Base-by-base conservation (phyloP, 2,113 vertebrate species). In the Mormyrus lacerda region DNA sequence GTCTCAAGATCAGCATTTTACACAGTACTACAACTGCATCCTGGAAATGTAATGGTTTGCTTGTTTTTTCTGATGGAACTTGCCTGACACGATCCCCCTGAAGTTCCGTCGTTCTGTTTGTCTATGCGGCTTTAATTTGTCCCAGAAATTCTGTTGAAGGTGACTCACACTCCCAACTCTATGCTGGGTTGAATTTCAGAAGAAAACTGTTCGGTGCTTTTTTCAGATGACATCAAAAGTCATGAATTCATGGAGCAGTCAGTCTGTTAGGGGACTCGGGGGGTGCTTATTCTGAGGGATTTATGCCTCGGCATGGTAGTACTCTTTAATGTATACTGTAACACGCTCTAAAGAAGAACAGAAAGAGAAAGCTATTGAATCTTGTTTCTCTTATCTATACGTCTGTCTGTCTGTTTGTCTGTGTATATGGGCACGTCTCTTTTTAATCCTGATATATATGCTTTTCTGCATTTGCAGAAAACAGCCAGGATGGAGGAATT, bases 381-480 rank as follows among this genome's bases (percentile, higher is more conserved):
- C 92, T 91, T 95, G 93, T 95, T 92, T 94, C 93, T 95, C 93
- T 94, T 95, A 94, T 94, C 92, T 96, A 93, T 94, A 93, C 94
- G 93, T 96, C 92, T 94, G 93, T 96, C 93, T 96, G 95, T 96
- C 94, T 96, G 95, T 96, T 92, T 95, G 88, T 94, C 90, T 96
- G 94, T 96, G 94, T 95, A 94, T 92, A 90, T 95, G 92, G 95
- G 91, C 94, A 92, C 93, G 88, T 95, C 42, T 94, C 94, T 92
- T 93, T 95, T 95, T 95, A 95, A 96, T 95, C 91, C 95, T 96
- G 95, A 96, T 92, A 92, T 93, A 91, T 95, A 95, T 96, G 94
- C 95, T 96, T 84, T 96, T 96, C 96, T 96, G 96, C 96, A 89
- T 96, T 96, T 94, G 91, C 96, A 98, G 97, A 97, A 93, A 95